phyloP scores from a whole-genome alignment of 1,140 invertebrate species.

The Apis laboriosa region DNA sequence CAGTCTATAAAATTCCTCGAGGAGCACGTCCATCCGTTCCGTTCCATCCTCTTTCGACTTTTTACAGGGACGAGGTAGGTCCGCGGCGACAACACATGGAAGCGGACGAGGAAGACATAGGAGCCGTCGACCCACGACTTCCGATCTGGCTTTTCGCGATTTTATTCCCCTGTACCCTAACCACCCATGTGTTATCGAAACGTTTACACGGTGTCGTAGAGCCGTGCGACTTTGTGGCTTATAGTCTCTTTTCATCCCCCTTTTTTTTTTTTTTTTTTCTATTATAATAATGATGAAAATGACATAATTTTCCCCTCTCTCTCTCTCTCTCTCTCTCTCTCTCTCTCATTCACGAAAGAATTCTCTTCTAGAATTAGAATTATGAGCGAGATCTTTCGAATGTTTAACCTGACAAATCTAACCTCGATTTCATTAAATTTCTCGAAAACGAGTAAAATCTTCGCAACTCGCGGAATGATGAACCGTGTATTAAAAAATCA shows the following conservation, averaged over 20 bases:
- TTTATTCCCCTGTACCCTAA: conserved; percentile 7
- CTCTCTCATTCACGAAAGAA: neutral
- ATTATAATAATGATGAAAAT: no score
- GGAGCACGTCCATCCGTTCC: conserved; percentile 37
- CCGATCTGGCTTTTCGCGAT: conserved; percentile 24
- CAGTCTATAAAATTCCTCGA: conserved; percentile 52
- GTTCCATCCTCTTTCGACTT: conserved; percentile 29
- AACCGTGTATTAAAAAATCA: no score
- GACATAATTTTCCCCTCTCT: neutral
- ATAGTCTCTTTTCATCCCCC: neutral
- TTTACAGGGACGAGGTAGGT: neutral
- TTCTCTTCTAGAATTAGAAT: no score
- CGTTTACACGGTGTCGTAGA: conserved; percentile 8
- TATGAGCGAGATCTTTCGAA: no score
- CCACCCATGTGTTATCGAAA: conserved; percentile 17
- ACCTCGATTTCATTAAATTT: no score
- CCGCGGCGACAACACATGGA: conserved; percentile 1
- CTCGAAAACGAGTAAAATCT: no score
- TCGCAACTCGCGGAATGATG: no score
- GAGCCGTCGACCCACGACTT: conserved; percentile 19
- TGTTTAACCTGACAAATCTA: no score
- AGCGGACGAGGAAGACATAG: conserved; percentile 19
- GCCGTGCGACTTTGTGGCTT: neutral
- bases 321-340: neutral
- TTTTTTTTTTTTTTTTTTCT: no score